Base-by-base conservation (phyloP, 53 echinoderm and acorn worm species). In the Zoroaster sp. region DNA sequence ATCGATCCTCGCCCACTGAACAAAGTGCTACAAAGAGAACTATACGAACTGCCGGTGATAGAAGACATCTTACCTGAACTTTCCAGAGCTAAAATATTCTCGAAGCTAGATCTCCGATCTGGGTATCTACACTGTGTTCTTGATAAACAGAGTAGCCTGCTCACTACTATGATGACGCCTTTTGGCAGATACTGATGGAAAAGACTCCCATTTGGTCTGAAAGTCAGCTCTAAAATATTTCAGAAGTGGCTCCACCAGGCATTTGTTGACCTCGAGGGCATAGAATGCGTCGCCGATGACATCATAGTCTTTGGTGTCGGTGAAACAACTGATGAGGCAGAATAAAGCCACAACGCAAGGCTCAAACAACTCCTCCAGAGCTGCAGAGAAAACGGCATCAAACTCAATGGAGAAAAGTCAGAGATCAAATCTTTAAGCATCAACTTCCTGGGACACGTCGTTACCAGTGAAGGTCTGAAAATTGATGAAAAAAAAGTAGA, bases 1-100 rank as follows among this genome's bases (percentile, higher is more conserved):
- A 44, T 44, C 44, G 90, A 91, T 42, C 91, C 91, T 8, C 32
- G 87, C 68, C 89, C 92, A 0, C 78, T 92, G 30, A 93, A 93
- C 59, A 89, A 89, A 43, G 77, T 69, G 1, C 38, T 87, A 18
- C 43, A 77, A 36, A 74, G 88, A 66, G 88, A 85, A 31, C 53
- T 79, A 17, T 44, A 89, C 42, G 38, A 54, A 45, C 53, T 92
- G 1, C 92, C 92, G 2, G 77, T 81, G 1, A 72, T 92, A 14
- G 92, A 92, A 34, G 92, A 92, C 51, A 63, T 92, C 3, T 59
- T 92, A 32, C 92, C 92, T 1, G 45, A 87, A 34, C 25, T 88
- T n/a, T 80, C 92, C 34, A 65, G 81, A 10, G 92, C 92, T 3
- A 92, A 55, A 37, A 67, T 92, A 0, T 92, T 92, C 83, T 88